These are phyloP conservation scores for Heliornis fulica DNA, from an alignment of 2,113 vertebrate species.

Conservation along the genomic window DNA sequence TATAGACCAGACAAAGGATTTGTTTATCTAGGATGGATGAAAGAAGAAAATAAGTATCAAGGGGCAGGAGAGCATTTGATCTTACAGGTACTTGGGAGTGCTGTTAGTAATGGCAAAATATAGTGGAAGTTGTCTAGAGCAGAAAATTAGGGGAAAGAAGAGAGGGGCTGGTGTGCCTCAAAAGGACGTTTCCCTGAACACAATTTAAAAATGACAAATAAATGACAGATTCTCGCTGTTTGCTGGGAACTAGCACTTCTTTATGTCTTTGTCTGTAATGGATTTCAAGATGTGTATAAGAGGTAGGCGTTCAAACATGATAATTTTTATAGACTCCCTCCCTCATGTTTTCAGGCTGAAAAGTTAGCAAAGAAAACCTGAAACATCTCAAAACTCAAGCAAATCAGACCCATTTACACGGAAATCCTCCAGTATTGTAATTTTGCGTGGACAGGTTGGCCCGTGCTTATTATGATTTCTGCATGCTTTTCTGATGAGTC, in stretches of 20 bases:
- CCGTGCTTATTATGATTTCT: neutral
- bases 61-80: neutral
- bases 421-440: neutral
- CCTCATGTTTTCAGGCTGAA: neutral
- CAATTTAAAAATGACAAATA: neutral
- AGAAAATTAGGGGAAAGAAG: neutral
- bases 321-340: neutral
- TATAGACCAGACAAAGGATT: slow-evolving; percentile 4
- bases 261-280: neutral
- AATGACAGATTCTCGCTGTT: neutral
- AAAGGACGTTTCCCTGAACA: neutral
- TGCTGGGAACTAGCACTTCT: neutral
- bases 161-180: neutral
- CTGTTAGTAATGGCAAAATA: neutral
- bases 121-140: neutral
- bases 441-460: neutral
- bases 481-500: neutral
- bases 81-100: neutral
- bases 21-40: neutral
- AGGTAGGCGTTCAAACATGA: neutral
- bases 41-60: neutral
- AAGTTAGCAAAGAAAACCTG: neutral
- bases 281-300: neutral
- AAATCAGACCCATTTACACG: neutral
- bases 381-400: neutral